Evolutionary conservation across 2,888 invertebrate species (phyloP), one percentile per base, ranked within the genome.

Genomic region (Caenorhabditis afra): DNA sequence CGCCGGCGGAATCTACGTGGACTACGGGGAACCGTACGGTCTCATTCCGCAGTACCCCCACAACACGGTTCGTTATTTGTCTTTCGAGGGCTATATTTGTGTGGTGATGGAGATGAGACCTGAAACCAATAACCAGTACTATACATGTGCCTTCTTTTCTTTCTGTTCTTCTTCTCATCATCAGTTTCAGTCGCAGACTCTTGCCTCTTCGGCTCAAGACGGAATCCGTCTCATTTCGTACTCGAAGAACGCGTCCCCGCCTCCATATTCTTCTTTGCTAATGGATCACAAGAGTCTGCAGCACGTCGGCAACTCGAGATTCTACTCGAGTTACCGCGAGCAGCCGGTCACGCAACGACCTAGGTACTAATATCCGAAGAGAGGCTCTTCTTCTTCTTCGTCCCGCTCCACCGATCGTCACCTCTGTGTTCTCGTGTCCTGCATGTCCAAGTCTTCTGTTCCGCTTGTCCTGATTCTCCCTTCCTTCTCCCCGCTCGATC

Each of bases 271-370:
- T 12, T 29, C 67, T 29, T 29, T 29, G 29, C 29, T 29, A 29
- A 29, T 5, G 29, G 29, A 29, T 29, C 29, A 29, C 29, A 29
- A 29, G 29, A 7, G 7, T 7, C 7, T 29, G 29, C 29, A 29
- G 29, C 3, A 29, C 29, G 29, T 29, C 3, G 79, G 79, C 47
- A 79, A 75, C 35, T 79, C 79, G 14, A 58, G 53, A 22, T 79
- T 79, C 20, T 79, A 79, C 45, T 74, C 79, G 44, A 79, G 79
- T 50, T 75, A 50, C 65, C 74, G 79, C 12, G 73, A 57, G 18
- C 76, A 57, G 10, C 50, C 70, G 16, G 18, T 66, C 14, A 53
- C 45, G 18, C 66, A 66, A 29, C 44, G 66, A 37, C 66, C 74
- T 74, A 77, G 68, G 75, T 76, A 67, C 68, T 65, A 59, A 65